phyloP scores from a whole-genome alignment of 2,888 invertebrate genomes.

The Argyresthia goedartella region DNA sequence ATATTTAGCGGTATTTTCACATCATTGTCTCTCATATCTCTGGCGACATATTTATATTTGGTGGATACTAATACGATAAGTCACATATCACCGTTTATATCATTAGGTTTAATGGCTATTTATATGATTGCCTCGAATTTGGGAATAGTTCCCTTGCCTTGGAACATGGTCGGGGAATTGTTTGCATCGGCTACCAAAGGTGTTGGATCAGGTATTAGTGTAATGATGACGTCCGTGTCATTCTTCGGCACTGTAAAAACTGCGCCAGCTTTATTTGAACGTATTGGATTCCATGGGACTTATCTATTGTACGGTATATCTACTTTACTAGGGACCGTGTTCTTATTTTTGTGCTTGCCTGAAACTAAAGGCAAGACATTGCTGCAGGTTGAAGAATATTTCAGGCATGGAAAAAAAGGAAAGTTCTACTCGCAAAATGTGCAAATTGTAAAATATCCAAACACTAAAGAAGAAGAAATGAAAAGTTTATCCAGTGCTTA shows the following conservation, averaged over 20 bases:
- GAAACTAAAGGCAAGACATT: conserved; percentile 78
- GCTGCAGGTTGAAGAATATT: conserved; percentile 75
- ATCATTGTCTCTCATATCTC: conserved; percentile 62
- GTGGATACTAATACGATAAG: conserved; percentile 28
- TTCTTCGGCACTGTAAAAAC: conserved; percentile 78
- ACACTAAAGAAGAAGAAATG: conserved; percentile 19
- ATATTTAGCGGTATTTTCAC: conserved; percentile 75
- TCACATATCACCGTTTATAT: conserved; percentile 38
- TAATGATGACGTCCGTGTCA: conserved; percentile 75
- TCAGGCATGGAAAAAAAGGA: conserved; percentile 41
- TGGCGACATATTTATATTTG: conserved; percentile 62
- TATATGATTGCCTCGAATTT: conserved; percentile 73
- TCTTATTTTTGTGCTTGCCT: conserved; percentile 73
- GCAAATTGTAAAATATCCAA: too few species aligned
- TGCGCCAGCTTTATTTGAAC: conserved; percentile 71
- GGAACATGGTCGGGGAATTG: conserved; percentile 82
- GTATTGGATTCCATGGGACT: conserved; percentile 69
- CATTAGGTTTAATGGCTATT: conserved; percentile 63
- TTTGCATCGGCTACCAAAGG: conserved; percentile 76
- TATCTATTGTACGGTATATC: conserved; percentile 75
- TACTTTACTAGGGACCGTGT: conserved; percentile 71
- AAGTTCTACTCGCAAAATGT: conserved; percentile 7
- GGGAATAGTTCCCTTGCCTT: conserved; percentile 76
- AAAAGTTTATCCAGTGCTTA: conserved; percentile 8
- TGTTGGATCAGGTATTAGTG: conserved; percentile 76